phyloP scores from a whole-genome alignment of 2,113 vertebrate genomes.

The Apodemus speciosus region DNA sequence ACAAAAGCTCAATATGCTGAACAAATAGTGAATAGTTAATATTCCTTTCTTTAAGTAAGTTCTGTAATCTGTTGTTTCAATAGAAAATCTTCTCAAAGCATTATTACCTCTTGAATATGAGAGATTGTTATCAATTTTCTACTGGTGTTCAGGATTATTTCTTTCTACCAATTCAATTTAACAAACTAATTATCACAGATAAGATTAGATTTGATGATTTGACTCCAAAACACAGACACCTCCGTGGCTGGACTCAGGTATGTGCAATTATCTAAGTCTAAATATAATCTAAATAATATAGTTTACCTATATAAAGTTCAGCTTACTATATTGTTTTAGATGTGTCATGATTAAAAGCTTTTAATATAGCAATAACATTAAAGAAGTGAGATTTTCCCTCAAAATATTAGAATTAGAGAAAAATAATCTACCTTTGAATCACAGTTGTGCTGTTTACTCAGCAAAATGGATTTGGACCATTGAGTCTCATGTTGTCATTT shows the following conservation, averaged over 20 bases:
- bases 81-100: not conserved
- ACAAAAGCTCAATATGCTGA: not conserved
- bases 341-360: not conserved
- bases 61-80: not conserved
- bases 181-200: not conserved
- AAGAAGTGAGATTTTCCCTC: not conserved
- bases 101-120: not conserved
- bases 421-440: not conserved
- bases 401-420: not conserved
- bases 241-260: not conserved
- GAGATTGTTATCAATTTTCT: not conserved
- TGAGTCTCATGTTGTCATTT: not conserved
- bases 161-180: slow-evolving; percentile 1
- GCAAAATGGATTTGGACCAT: not conserved
- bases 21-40: not conserved
- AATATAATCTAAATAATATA: not conserved
- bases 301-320: not conserved
- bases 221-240: slow-evolving; percentile 23
- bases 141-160: not conserved
- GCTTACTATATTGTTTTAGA: not conserved
- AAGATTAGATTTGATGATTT: not conserved
- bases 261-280: not conserved
- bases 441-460: not conserved
- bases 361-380: not conserved
- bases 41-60: not conserved